phyloP scores from a whole-genome alignment of 2,888 invertebrate species.

The Stenodera caucasica region DNA sequence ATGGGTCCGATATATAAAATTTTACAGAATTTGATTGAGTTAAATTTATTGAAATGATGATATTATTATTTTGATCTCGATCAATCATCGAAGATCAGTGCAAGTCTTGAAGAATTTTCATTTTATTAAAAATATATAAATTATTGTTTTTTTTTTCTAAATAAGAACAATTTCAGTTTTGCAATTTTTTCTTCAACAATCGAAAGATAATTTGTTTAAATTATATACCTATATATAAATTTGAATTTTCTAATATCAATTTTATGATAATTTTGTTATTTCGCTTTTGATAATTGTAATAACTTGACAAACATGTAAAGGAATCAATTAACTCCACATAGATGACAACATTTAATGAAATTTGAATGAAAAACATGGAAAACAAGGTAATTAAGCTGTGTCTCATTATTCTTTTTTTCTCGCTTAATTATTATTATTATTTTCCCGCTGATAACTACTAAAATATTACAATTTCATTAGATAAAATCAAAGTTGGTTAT shows the following conservation, averaged over 20 bases:
- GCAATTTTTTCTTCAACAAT: neutral
- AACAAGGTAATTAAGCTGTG: neutral
- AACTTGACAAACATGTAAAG: too few relatives aligned
- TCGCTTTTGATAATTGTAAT: neutral
- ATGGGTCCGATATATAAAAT: too few relatives aligned
- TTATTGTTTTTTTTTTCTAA: too few relatives aligned
- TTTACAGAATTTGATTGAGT: too few relatives aligned
- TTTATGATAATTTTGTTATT: constrained; percentile 6
- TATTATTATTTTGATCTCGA: too few relatives aligned
- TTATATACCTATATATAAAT: too few relatives aligned
- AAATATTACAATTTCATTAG: neutral
- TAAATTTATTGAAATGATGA: too few relatives aligned
- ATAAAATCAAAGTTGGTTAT: too few relatives aligned
- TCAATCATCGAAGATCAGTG: too few relatives aligned
- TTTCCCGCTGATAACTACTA: neutral
- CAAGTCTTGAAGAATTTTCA: too few relatives aligned
- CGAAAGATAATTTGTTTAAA: constrained; percentile 2
- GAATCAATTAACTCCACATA: neutral
- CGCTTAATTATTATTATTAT: neutral
- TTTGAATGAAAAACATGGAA: neutral
- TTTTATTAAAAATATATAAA: too few relatives aligned
- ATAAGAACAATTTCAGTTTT: too few relatives aligned
- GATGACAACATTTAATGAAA: constrained; percentile 4
- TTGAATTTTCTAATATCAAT: neutral
- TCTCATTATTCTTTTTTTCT: neutral